A percentile compares a stretch with the other conserved stretches of the same genome.
phyloP scores from a whole-genome alignment of 1,140 invertebrate genomes.

The Meloidogyne exigua region DNA sequence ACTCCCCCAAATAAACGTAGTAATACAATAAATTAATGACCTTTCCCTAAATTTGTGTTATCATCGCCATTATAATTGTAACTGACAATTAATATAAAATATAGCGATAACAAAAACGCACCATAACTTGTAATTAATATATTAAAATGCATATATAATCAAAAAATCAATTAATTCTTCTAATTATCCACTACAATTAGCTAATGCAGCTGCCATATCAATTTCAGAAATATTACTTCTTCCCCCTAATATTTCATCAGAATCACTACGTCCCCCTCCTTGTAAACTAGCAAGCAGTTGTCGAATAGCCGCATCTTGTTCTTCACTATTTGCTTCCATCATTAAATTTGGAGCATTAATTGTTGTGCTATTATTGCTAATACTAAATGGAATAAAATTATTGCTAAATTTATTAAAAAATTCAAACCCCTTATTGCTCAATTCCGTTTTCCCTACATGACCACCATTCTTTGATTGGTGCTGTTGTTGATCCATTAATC shows the following conservation, averaged over 20 bases:
- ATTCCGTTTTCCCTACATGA: not conserved
- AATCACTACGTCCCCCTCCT: not conserved
- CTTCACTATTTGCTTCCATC: constrained; percentile 8
- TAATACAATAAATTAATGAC: not conserved
- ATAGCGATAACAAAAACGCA: not conserved
- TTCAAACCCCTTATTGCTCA: not conserved
- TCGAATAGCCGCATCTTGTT: constrained; percentile 19
- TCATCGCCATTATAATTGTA: not conserved
- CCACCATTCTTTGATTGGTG: not conserved
- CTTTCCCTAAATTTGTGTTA: not conserved
- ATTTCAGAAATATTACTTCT: constrained; percentile 2
- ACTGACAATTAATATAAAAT: not conserved
- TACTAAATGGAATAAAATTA: not conserved
- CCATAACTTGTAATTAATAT: not conserved
- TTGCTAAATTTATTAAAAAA: not conserved
- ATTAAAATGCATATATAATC: not conserved
- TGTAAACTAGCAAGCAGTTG: constrained; percentile 16
- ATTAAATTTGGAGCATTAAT: constrained; percentile 1
- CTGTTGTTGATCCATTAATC: not conserved
- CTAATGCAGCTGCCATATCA: constrained; percentile 3
- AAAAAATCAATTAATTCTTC: not conserved
- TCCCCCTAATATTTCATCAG: not conserved
- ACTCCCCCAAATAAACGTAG: not conserved
- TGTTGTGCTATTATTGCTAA: not conserved
- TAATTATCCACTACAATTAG: not conserved